These are phyloP conservation scores for Engystomops pustulosus DNA, from an alignment of 2,113 vertebrate species.

Conservation along the genomic window DNA sequence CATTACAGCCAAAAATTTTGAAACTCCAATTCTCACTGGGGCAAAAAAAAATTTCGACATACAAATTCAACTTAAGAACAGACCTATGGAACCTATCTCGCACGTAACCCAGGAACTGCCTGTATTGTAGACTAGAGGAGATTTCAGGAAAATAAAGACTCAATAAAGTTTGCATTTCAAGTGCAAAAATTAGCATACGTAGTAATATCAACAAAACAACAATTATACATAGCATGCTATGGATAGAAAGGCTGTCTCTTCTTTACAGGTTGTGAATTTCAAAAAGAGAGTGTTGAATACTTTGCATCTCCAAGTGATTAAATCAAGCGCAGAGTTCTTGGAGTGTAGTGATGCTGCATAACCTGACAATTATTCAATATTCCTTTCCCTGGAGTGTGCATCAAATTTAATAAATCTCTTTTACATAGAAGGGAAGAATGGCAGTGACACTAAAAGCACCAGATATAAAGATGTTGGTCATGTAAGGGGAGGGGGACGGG, in stretches of 20 bases:
- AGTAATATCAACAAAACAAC: background rate
- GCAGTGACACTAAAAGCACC: constrained; percentile 23
- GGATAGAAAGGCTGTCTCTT: background rate
- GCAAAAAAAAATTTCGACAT: too few relatives aligned
- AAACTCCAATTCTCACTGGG: too few relatives aligned
- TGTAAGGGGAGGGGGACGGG: background rate
- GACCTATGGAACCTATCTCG: too few relatives aligned
- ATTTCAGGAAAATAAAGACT: too few relatives aligned
- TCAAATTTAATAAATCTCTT: constrained; percentile 36
- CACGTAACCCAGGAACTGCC: too few relatives aligned
- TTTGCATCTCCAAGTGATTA: background rate
- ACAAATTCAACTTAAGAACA: too few relatives aligned
- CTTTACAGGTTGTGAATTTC: background rate
- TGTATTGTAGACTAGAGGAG: background rate
- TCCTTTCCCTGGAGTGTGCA: background rate
- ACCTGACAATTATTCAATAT: constrained; percentile 38
- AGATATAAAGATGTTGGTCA: background rate
- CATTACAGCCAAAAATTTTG: too few relatives aligned
- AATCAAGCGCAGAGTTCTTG: constrained; percentile 61
- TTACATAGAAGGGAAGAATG: background rate
- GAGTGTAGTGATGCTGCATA: constrained; percentile 62
- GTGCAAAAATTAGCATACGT: background rate
- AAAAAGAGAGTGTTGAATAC: background rate
- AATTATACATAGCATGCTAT: background rate
- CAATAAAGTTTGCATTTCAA: background rate